Evolutionary conservation across 2,113 vertebrate species (phyloP).

Genomic region (Myxocyprinus asiaticus): DNA sequence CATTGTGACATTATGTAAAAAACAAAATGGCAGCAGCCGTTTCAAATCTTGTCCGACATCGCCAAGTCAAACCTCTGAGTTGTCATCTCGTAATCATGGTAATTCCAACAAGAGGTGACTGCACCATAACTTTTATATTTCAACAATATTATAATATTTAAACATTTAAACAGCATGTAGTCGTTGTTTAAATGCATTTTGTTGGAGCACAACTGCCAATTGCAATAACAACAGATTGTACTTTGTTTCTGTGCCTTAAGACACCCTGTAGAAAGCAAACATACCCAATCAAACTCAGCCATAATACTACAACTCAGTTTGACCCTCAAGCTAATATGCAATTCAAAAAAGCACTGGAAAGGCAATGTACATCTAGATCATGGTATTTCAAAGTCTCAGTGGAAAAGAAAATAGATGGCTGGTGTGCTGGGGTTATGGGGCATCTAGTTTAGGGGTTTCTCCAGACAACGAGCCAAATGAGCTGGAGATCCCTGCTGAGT

Average conservation of each 20-base stretch:
- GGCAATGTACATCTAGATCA: constrained; percentile 2
- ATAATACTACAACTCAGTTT: background rate
- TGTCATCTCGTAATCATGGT: too few species aligned
- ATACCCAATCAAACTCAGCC: background rate
- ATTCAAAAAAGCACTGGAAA: constrained; percentile 16
- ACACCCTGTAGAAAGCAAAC: constrained; percentile 12
- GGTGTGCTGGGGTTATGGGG: constrained; percentile 1
- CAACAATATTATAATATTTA: too few species aligned
- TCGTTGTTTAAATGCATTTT: constrained; percentile 18
- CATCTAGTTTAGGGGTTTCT: background rate
- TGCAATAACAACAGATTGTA: constrained; percentile 13
- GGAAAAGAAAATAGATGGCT: background rate
- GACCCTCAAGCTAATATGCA: background rate
- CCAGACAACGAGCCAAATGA: background rate
- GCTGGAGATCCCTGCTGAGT: too few species aligned
- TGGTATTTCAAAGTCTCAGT: too few species aligned
- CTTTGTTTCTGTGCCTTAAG: background rate
- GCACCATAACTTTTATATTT: too few species aligned
- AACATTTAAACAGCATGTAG: constrained; percentile 18
- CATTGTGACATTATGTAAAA: too few species aligned
- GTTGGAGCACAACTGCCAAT: background rate
- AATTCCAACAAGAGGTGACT: too few species aligned
- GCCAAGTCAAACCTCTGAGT: too few species aligned
- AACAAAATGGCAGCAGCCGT: too few species aligned
- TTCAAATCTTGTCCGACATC: too few species aligned